Evolutionary conservation across 2,797 vertebrate genomes (phyloP), one percentile per base, ranked within the genome.

Genomic region (Phrynocephalus vlangalii): DNA sequence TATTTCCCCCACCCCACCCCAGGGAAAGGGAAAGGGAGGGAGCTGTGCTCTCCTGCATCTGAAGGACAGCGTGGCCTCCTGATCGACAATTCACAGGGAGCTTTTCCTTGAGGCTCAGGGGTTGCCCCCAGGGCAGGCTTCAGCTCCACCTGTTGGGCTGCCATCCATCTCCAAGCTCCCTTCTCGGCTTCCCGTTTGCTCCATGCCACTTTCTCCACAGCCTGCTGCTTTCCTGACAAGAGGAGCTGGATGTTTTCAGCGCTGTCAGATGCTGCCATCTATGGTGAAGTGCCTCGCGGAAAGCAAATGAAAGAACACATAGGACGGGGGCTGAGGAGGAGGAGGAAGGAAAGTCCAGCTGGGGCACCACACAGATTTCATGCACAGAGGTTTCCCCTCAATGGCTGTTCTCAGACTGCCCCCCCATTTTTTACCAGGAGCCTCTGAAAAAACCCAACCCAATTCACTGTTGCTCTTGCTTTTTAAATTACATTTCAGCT

Each of bases 251-350:
- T 82, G 15, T 0, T n/a, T 60, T 0, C 84, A 48, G 44, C 1
- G 0, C 0, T 1, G 87, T 86, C 1, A 6, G 75, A 86, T 91
- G 90, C 94, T 92, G 92, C 90, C 89, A 86, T 18, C 92, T 80
- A 16, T 77, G 77, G 92, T 18, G 38, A 82, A 81, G 68, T 81
- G 70, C 20, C 24, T 81, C n/a, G 44, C 26, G 22, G 50, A 81
- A 38, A 66, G 78, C 10, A 70, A 11, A 20, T 33, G 38, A 50
- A 77, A 30, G 33, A 50, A 16, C 20, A 56, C 48, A 52, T 2
- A n/a, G 0, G 22, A 8, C 9, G 22, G 26, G 22, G 56, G 24
- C 38, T 44, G 38, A 44, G 3, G 38, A 44, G 11, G 6, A 4
- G 48, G 11, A 56, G n/a, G 15, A 3, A 28, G n/a, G 38, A 9